Evolutionary conservation across 2,113 vertebrate species (phyloP), one percentile per base, ranked within the genome.

Genomic region (Perognathus longimembris): DNA sequence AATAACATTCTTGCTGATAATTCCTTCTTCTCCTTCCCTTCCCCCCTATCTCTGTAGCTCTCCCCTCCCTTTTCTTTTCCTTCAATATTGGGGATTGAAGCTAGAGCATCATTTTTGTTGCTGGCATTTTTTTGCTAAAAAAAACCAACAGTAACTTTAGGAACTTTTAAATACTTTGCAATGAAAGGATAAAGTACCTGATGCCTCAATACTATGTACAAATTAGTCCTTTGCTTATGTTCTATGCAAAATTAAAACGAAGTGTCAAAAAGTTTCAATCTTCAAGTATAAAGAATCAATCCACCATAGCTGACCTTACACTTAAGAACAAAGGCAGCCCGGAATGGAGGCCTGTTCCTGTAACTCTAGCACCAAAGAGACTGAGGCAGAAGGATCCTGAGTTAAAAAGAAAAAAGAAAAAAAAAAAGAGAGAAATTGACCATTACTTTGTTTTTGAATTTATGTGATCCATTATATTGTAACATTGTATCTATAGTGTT

Each of bases 1-100:
- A 81, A 92, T 88, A 79, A 71, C 45, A 90, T 82, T 59, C 71
- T 38, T 85, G 45, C 24, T 61, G 59, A 26, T 54, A 15, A 54
- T 26, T 61, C 6, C 26, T 61, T 61, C 59, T 61, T 61, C 22
- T 61, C 6, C 6, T 61, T 61, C 50, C 50, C 14, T 54, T 45
- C 9, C 45, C 45, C 50, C 11, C 45, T 45, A 18, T 54, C 50
- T 54, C 14, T 54, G 14, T 54, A 54, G 11, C 50, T 54, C 17
- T 15, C 50, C 50, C 50, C 17, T 15, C 50, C 15, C 50, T 54
- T 54, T 54, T 54, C 17, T 54, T 54, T 54, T 15, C 50, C 50
- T 54, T 54, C 50, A 18, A 15, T 61, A 61, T 26, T 61, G 59
- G 59, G 24, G 59, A 61, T 12, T 24, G 22, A 61, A 61, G 21